These are phyloP conservation scores for Tethya wilhelma DNA, from an alignment of 37 sponge, comb jelly and placozoan genomes.

Conservation along the genomic window DNA sequence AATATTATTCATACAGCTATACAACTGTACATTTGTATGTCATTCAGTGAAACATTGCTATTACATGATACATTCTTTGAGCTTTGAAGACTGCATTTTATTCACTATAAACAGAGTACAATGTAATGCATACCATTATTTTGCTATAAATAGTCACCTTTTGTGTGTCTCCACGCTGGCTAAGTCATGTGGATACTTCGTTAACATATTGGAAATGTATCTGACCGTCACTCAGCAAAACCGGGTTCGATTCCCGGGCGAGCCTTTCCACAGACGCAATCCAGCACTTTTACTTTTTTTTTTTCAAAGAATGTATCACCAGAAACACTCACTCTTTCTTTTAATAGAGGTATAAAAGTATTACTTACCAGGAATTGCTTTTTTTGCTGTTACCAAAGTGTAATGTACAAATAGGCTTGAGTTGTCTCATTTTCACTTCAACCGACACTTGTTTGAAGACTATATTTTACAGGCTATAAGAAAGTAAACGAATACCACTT, in stretches of 20 bases:
- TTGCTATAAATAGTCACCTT: neutral
- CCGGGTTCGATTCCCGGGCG: neutral
- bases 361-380: too few species aligned
- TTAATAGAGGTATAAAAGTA: too few species aligned
- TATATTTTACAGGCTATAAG: neutral
- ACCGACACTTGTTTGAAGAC: too few species aligned
- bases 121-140: neutral
- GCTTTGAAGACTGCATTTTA: neutral
- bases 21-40: too few species aligned
- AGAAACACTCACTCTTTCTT: too few species aligned
- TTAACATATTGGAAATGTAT: neutral
- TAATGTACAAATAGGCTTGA: too few species aligned
- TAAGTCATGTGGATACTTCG: slow-evolving; percentile 49
- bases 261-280: slow-evolving; percentile 33
- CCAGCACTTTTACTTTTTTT: slow-evolving; percentile 15
- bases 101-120: neutral
- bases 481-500: neutral
- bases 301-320: too few species aligned
- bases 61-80: neutral
- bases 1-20: too few species aligned
- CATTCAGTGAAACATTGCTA: too few species aligned
- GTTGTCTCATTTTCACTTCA: too few species aligned
- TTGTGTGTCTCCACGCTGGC: slow-evolving; percentile 1
- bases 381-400: too few species aligned
- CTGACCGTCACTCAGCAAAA: neutral